Base-by-base conservation (phyloP, 2,113 vertebrate species). In the Microcebus murinus region DNA sequence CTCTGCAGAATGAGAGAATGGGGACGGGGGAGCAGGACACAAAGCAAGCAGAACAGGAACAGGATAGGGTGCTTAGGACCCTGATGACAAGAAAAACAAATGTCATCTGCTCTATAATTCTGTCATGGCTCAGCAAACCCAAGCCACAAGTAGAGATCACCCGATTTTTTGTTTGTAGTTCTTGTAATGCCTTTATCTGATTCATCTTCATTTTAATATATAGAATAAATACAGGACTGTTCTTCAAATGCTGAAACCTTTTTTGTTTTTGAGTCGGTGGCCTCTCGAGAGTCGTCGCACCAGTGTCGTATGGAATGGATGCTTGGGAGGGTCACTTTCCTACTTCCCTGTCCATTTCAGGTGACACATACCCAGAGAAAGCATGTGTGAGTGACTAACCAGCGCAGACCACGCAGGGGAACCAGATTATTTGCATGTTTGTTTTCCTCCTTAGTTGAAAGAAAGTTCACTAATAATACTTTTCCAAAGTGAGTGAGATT, bases 371-470 rank as follows among this genome's bases (percentile, higher is more conserved):
- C 77, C 14, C 50, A 25, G 17, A 67, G 80, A 31, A 92, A 59
- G 12, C 11, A 34, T 34, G 29, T 83, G 21, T 12, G 42, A 50
- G 27, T 12, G 42, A 50, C 17, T 70, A 59, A 57, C 34, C 71
- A n/a, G 2, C 2, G 2, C 55, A 59, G 17, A 61, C 23, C 8
- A 25, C 18, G 42, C n/a, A 59, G 34, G n/a, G 48, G 25, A 83
- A 74, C 74, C n/a, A 17, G 17, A 34, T 1, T 68, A 13, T 84
- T 73, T 81, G 45, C 25, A 4, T 36, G 31, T 65, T 94, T 73
- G 12, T 87, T 87, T 86, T 88, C 31, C 63, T 86, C 50, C 11
- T 91, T 70, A 52, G 52, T 61, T 87, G 57, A 96, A 97, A 91
- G 90, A 70, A 87, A 84, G 65, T 61, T 94, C 82, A 89, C 85